phyloP scores from a whole-genome alignment of 2,113 vertebrate species.

The Dunckerocampus dactyliophorus region DNA sequence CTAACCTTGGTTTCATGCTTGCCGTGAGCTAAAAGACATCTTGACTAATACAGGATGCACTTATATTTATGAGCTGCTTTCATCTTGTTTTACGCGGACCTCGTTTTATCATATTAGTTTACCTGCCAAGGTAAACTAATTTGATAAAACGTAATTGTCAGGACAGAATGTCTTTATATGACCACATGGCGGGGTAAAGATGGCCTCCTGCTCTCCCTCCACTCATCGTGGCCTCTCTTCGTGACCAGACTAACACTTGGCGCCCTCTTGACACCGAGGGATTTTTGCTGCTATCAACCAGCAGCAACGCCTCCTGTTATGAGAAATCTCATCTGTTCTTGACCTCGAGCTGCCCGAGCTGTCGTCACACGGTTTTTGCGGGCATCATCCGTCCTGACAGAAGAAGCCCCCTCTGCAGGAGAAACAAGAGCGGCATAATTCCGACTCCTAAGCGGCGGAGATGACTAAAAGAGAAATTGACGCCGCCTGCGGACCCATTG shows the following conservation, averaged over 20 bases:
- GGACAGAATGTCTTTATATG: slow-evolving; percentile 1
- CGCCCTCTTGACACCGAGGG: slow-evolving; percentile 16
- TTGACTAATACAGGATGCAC: background rate
- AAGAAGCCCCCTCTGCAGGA: slow-evolving; percentile 5
- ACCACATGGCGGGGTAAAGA: background rate
- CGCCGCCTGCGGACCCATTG: slow-evolving; percentile 31
- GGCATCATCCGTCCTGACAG: slow-evolving; percentile 15
- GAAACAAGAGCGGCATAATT: slow-evolving; percentile 35
- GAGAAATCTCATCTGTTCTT: slow-evolving; percentile 30
- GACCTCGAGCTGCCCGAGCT: slow-evolving; percentile 5
- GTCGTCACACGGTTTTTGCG: slow-evolving; percentile 15
- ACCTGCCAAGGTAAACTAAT: too few relatives aligned
- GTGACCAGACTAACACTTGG: background rate
- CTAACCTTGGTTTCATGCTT: slow-evolving; percentile 7
- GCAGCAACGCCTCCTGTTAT: background rate
- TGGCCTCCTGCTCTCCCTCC: background rate
- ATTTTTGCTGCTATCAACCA: slow-evolving; percentile 18
- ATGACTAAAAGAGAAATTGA: slow-evolving; percentile 7
- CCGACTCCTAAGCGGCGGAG: slow-evolving; percentile 21
- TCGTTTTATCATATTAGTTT: background rate
- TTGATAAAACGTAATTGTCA: background rate
- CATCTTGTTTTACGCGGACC: background rate
- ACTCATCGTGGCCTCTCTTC: background rate
- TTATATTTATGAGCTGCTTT: slow-evolving; percentile 13
- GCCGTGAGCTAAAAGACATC: slow-evolving; percentile 2